Conservation (phyloP, 2,113 vertebrate genomes). For the Sorex fumeus region DNA sequence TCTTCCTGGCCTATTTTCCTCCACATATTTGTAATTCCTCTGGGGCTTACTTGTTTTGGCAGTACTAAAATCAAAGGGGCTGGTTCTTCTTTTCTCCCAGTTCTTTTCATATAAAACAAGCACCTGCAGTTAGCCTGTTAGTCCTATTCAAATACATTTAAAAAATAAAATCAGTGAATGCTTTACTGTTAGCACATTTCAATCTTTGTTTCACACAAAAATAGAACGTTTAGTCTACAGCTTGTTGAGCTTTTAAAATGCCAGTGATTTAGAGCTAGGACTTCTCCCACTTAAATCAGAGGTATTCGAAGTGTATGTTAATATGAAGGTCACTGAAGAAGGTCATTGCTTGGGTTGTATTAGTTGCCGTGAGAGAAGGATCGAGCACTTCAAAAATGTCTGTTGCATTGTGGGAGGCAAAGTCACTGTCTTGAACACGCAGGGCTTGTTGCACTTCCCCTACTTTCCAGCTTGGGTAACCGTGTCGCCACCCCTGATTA, state of each 20-base stretch:
- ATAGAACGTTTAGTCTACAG: slow-evolving; percentile 61
- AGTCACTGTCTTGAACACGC: slow-evolving; percentile 25
- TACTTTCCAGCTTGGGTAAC: slow-evolving; percentile 54
- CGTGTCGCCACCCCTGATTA: slow-evolving; percentile 27
- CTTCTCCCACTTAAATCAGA: neutral
- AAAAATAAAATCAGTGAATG: slow-evolving; percentile 60
- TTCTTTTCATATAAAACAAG: slow-evolving; percentile 71
- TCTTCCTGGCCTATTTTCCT: slow-evolving; percentile 83
- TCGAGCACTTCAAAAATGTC: neutral
- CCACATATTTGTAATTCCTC: slow-evolving; percentile 72
- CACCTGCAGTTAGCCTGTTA: slow-evolving; percentile 64
- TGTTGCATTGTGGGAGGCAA: neutral
- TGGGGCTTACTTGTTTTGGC: slow-evolving; percentile 78
- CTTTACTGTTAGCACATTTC: slow-evolving; percentile 53
- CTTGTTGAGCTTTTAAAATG: slow-evolving; percentile 70
- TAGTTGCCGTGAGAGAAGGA: slow-evolving; percentile 51
- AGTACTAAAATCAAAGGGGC: slow-evolving; percentile 80
- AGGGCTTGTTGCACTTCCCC: slow-evolving; percentile 66
- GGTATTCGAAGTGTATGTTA: slow-evolving; percentile 52
- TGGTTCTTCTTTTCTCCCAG: slow-evolving; percentile 78
- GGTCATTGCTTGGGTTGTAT: slow-evolving; percentile 17
- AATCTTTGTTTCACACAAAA: slow-evolving; percentile 58
- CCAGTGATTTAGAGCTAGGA: slow-evolving; percentile 67
- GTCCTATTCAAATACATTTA: slow-evolving; percentile 3
- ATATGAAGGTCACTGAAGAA: slow-evolving; percentile 36